A percentile compares a stretch with the other conserved stretches of the same genome.
These are phyloP conservation scores for Cheilosia impressa DNA, from an alignment of 2,888 invertebrate species.

Conservation along the genomic window DNA sequence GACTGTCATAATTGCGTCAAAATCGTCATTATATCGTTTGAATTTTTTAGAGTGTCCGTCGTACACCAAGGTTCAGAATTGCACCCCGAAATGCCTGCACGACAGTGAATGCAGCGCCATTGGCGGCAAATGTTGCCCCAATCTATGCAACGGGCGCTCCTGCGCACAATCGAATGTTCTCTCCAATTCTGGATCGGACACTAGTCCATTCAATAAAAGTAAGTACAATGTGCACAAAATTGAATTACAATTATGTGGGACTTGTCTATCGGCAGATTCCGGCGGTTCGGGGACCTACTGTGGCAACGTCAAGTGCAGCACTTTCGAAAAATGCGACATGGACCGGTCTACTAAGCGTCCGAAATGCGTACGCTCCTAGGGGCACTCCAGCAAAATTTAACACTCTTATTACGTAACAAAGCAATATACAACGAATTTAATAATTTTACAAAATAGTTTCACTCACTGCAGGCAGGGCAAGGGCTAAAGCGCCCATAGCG, in stretches of 20 bases:
- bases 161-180: conserved; percentile 85
- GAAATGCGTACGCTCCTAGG: conserved; percentile 87
- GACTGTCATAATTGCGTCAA: background rate
- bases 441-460: conserved; percentile 68
- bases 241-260: background rate
- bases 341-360: conserved; percentile 87
- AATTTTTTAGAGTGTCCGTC: conserved; percentile 85
- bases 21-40: background rate
- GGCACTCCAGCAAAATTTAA: conserved; percentile 11
- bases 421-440: conserved; percentile 11
- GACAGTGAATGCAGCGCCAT: conserved; percentile 87
- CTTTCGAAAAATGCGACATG: conserved; percentile 88
- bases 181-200: conserved; percentile 78
- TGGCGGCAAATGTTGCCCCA: conserved; percentile 88
- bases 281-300: conserved; percentile 86
- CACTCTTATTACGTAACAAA: conserved; percentile 44
- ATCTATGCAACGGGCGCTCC: conserved; percentile 88
- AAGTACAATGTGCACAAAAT: conserved; percentile 78
- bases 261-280: conserved; percentile 31
- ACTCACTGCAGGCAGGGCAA: conserved; percentile 82
- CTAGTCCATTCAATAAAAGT: conserved; percentile 83
- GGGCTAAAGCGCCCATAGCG: conserved; percentile 78
- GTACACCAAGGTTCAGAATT: conserved; percentile 87
- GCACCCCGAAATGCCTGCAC: conserved; percentile 88
- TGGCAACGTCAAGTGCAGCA: conserved; percentile 88